Base-by-base conservation (phyloP, 2,797 vertebrate species). In the Nannoperca australis region DNA sequence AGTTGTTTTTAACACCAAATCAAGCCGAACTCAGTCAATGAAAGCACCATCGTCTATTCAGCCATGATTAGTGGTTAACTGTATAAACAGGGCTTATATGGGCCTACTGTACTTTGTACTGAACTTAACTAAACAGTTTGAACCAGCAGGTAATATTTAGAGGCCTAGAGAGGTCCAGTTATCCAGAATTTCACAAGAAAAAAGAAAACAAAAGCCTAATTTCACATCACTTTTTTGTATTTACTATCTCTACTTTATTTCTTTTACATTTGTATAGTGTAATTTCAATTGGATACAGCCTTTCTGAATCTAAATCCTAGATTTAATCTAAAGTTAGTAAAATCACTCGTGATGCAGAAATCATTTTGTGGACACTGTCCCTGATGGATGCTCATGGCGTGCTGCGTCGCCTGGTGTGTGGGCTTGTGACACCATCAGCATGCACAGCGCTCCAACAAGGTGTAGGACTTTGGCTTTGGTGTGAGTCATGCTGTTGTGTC, bases 401-500 rank as follows among this genome's bases (percentile, higher is more conserved):
- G 20, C 10, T 9, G 18, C 47, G 1, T 40, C 22, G 11, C 20
- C 10, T 2, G 3, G 32, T n/a, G n/a, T 55, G 38, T 47, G 3
- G n/a, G 20, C 22, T 47, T 63, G 58, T 17, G 24, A 56, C 63
- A 17, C 44, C 38, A 38, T 44, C 14, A 18, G n/a, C 36, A 9
- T 45, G 56, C 62, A 4, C 32, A 34, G 27, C 10, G 6, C 64
- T 40, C 7, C 47, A 14, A 42, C 49, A 27, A 30, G 13, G 18
- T 32, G 51, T 30, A 17, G 15, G 27, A 47, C 70, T 54, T 53
- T 9, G 64, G 58, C 42, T 67, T 70, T 20, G 12, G 34, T 49
- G n/a, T 30, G 62, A 63, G 63, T 85, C 66, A 36, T 3, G 18
- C 59, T 60, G 47, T 24, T 30, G 70, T 54, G 75, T 86, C 76